Conservation (phyloP, 1,140 invertebrate genomes). For the Stegodyphus mimosarum region DNA sequence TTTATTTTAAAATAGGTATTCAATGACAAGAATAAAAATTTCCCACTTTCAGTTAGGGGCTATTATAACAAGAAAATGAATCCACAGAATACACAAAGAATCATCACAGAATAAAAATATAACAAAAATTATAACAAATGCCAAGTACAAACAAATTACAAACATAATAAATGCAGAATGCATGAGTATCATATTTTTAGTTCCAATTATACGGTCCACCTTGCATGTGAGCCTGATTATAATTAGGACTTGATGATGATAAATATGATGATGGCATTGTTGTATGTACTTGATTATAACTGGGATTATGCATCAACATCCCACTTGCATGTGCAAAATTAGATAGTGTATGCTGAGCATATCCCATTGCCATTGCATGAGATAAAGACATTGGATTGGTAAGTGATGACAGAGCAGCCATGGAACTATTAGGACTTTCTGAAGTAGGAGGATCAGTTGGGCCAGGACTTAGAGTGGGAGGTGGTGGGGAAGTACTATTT, state of each 20-base stretch:
- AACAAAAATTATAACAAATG: neutral
- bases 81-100: neutral
- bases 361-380: constrained; percentile 55
- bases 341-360: constrained; percentile 58
- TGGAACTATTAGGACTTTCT: constrained; percentile 22
- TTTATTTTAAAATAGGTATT: no score
- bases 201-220: constrained; percentile 47
- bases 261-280: constrained; percentile 45
- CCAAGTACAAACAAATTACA: neutral
- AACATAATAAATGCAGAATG: neutral
- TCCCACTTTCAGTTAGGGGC: no score
- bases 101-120: neutral
- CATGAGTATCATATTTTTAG: constrained; percentile 1
- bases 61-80: neutral
- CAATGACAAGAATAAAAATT: neutral
- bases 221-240: constrained; percentile 55
- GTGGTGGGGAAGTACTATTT: constrained; percentile 41
- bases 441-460: constrained; percentile 32
- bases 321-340: constrained; percentile 60
- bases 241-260: constrained; percentile 42
- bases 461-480: constrained; percentile 33
- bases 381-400: constrained; percentile 51
- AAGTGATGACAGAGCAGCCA: constrained; percentile 41
- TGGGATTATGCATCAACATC: constrained; percentile 47
- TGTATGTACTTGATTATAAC: constrained; percentile 47